phyloP scores from a whole-genome alignment of 2,797 vertebrate species.

The Pelochelys cantorii region DNA sequence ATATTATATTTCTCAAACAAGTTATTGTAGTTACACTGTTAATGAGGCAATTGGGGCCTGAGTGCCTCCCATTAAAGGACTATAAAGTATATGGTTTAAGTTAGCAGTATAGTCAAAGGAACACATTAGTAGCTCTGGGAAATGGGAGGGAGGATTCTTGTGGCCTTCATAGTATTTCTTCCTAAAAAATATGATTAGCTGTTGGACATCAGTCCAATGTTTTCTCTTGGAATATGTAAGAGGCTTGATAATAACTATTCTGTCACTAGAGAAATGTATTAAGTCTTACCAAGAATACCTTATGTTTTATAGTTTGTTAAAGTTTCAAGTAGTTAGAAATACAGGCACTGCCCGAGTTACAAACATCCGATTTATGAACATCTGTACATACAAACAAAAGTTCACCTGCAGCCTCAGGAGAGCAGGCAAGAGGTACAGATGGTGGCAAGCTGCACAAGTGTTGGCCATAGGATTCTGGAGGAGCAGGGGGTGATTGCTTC shows the following conservation, averaged over 20 bases:
- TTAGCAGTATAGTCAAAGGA: background rate
- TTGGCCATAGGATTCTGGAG: no score
- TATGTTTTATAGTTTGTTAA: background rate
- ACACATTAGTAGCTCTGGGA: background rate
- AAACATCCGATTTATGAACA: no score
- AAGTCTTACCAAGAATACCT: background rate
- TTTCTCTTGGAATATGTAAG: background rate
- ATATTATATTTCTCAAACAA: background rate
- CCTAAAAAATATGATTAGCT: background rate
- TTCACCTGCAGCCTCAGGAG: no score
- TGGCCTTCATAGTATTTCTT: background rate
- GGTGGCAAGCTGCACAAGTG: no score
- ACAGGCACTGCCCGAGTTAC: no score
- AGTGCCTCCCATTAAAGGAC: slow-evolving; percentile 7
- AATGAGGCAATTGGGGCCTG: background rate
- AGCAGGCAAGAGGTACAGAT: no score
- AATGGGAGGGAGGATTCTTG: background rate
- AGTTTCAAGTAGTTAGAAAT: background rate
- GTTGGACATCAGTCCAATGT: background rate
- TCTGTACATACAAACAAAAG: no score
- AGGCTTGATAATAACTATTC: background rate
- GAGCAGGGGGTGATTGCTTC: no score
- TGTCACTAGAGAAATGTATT: background rate
- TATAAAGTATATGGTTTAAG: background rate
- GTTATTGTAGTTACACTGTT: background rate